These are phyloP conservation scores for Hyperopisus bebe DNA, from an alignment of 2,113 vertebrate genomes.

Conservation along the genomic window DNA sequence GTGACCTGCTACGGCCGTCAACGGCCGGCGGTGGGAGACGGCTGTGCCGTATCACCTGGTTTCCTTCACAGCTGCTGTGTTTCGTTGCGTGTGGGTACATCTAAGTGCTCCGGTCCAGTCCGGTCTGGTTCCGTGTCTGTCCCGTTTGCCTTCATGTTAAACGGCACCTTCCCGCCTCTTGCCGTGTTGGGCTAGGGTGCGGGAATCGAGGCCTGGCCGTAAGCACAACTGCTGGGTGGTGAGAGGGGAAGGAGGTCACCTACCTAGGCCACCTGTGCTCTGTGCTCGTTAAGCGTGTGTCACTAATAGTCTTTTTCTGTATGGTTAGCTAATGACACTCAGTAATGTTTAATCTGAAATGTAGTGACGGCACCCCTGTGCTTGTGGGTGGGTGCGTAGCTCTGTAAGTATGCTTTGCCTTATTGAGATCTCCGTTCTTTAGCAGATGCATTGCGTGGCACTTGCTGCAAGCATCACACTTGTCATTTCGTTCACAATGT, in stretches of 20 bases:
- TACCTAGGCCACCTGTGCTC: not conserved
- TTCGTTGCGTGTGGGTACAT: not conserved
- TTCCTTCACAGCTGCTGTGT: not conserved
- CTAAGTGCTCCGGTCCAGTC: not conserved
- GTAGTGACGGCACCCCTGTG: not conserved
- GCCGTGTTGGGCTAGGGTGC: not conserved
- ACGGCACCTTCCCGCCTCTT: not conserved
- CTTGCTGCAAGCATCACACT: not conserved
- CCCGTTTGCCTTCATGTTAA: not conserved
- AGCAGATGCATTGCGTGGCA: not conserved
- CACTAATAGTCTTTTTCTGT: not conserved
- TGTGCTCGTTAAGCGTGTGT: not conserved
- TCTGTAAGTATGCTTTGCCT: slow-evolving; percentile 3
- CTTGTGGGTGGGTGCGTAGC: not conserved
- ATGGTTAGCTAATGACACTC: not conserved
- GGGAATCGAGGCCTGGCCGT: not conserved
- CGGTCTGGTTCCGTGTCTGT: not conserved
- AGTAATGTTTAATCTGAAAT: not conserved
- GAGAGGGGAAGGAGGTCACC: not conserved
- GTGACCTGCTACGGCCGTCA: not conserved
- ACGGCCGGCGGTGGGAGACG: not conserved
- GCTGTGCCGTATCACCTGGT: not conserved
- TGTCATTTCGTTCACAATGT: not conserved
- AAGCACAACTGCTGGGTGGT: not conserved
- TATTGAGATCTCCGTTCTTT: not conserved